A percentile compares a stretch with the other conserved stretches of the same genome.
These are phyloP conservation scores for Anhinga anhinga DNA, from an alignment of 2,113 vertebrate genomes.

Conservation along the genomic window DNA sequence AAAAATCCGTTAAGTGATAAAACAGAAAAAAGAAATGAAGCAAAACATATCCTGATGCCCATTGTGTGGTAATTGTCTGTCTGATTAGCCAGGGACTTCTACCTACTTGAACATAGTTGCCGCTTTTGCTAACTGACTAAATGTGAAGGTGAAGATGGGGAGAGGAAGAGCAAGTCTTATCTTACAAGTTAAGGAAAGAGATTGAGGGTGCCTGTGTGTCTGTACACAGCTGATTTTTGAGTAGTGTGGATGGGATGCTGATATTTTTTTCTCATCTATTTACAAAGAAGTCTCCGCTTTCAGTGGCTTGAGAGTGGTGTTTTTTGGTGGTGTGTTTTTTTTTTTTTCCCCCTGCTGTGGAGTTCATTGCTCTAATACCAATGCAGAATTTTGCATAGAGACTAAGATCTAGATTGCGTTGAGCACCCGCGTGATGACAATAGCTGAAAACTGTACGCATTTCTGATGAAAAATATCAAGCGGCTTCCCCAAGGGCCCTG, in stretches of 20 bases:
- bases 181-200: neutral
- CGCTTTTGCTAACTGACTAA: neutral
- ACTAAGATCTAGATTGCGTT: neutral
- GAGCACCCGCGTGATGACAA: fast-evolving
- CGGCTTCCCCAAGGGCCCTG: neutral
- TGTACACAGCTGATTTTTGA: neutral
- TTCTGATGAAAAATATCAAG: neutral
- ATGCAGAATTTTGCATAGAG: neutral
- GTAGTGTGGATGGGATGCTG: neutral
- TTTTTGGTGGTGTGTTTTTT: no score
- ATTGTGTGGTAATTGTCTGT: neutral
- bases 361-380: neutral
- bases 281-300: neutral
- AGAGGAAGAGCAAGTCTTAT: neutral
- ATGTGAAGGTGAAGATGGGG: neutral
- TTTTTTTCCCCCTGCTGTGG: neutral
- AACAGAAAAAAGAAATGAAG: neutral
- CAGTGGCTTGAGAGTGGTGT: neutral
- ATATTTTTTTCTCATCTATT: neutral
- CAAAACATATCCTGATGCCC: neutral
- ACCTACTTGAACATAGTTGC: neutral
- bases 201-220: fast-evolving
- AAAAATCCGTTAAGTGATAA: neutral
- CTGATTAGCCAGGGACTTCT: neutral
- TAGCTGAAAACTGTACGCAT: neutral